Conservation (phyloP, 2,888 invertebrate genomes). For the Rhabditoides inermis region DNA sequence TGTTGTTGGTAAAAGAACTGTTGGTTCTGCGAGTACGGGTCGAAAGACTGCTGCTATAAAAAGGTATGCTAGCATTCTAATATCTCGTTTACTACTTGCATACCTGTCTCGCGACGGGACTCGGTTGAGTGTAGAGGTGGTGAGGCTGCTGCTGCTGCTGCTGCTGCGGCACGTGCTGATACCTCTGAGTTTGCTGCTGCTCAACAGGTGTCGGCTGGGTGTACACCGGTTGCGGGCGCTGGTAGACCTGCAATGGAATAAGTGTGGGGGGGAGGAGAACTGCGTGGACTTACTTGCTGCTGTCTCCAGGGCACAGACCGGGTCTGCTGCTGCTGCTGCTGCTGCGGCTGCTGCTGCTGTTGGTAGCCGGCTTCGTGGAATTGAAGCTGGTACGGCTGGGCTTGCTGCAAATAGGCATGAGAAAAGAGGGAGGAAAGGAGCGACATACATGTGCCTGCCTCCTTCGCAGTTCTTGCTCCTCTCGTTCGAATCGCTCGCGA, state of each 20-base stretch:
- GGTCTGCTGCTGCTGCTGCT: conserved; percentile 10
- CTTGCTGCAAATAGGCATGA: conserved; percentile 12
- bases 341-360: conserved; percentile 10
- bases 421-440: background rate
- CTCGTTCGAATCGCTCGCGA: conserved; percentile 12
- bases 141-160: conserved; percentile 8
- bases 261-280: background rate
- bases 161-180: conserved; percentile 19
- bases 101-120: no score
- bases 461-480: conserved; percentile 26
- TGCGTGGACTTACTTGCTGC: background rate
- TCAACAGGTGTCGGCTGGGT: no score
- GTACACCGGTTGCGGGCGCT: conserved; percentile 16
- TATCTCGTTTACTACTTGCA: no score
- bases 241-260: conserved; percentile 10
- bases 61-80: no score
- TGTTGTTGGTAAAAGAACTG: conserved; percentile 24
- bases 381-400: conserved; percentile 29
- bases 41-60: no score
- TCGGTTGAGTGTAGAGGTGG: conserved; percentile 1
- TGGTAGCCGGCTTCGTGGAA: conserved; percentile 10
- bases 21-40: no score
- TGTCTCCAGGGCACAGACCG: background rate
- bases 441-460: conserved; percentile 23
- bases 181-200: conserved; percentile 6